Evolutionary conservation across 2,113 vertebrate species (phyloP).

Genomic region (Trinectes maculatus): DNA sequence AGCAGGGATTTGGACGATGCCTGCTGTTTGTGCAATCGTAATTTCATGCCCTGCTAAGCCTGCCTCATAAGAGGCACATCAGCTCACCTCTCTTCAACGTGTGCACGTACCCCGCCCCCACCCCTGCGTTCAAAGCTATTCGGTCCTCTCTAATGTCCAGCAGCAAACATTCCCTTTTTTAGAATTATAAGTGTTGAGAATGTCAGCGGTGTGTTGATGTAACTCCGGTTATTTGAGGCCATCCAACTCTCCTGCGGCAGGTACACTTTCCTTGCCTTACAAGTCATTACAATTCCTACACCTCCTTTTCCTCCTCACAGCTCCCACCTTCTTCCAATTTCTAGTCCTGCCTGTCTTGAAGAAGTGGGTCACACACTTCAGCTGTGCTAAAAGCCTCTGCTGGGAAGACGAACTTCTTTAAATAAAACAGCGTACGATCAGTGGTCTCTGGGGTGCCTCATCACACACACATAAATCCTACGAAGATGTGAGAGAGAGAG

Average conservation of each 20-base stretch:
- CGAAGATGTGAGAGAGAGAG: constrained; percentile 32
- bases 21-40: constrained; percentile 36
- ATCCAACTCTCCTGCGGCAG: neutral
- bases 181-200: too few species aligned
- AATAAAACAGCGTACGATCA: constrained; percentile 73
- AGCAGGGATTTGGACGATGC: constrained; percentile 46
- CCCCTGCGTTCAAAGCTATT: constrained; percentile 31
- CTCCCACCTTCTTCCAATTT: constrained; percentile 34
- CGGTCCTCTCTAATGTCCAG: neutral
- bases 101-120: constrained; percentile 23
- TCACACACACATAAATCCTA: constrained; percentile 49
- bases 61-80: constrained; percentile 59
- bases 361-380: constrained; percentile 79
- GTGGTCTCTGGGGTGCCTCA: constrained; percentile 31
- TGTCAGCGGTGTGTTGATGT: too few species aligned
- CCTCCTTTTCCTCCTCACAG: constrained; percentile 7
- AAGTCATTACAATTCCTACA: neutral
- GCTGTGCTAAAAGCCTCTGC: constrained; percentile 71
- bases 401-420: constrained; percentile 63
- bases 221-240: too few species aligned
- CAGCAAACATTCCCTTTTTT: neutral
- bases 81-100: constrained; percentile 61
- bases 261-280: neutral
- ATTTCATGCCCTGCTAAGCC: constrained; percentile 51
- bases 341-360: constrained; percentile 45